Base-by-base conservation (phyloP, 2,888 invertebrate species). In the Bruchidius siliquastri region DNA sequence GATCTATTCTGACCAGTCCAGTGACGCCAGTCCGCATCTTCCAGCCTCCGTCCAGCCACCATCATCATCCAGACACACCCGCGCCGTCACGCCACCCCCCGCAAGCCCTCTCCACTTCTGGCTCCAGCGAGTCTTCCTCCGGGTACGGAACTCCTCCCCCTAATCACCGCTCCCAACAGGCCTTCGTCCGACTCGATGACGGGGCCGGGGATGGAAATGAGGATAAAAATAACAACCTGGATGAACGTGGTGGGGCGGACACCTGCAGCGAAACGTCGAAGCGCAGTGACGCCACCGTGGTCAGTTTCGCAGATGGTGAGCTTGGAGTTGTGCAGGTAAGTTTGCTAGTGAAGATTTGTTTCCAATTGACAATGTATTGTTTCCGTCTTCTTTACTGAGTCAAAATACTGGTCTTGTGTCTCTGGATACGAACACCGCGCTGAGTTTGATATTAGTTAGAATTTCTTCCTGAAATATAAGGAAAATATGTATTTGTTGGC, bases 121-220 rank as follows among this genome's bases (percentile, higher is more conserved):
- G 86, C 21, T 86, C 86, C 0, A 86, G 86, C 76, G 49, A 49
- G 49, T 49, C 49, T 49, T 86, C 87, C 73, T 86, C 86, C 6
- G 87, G 86, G 21, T 87, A 86, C 76, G 86, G 84, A 75, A 87
- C 87, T 4, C 87, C 87, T 69, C 86, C 86, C 13, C 84, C 84
- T 2, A 22, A 68, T 68, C 68, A 68, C 22, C 68, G 22, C 22
- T 21, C 22, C 68, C 21, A 68, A 10, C 81, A 82, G 72, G 83
- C 82, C 30, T 82, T 81, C 72, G 81, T 80, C 72, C 81, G 79
- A 74, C 79, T 79, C 76, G 71, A 71, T 20, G 26, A 21, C 0
- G 22, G 77, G 68, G 75, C 76, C 18, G 77, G 76, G 67, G 79
- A 76, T 22, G 67, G 21, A 13, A 73, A 72, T 21, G 75, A 76